Evolutionary conservation across 2,888 invertebrate species (phyloP), one percentile per base, ranked within the genome.

Genomic region (Pyrocoelia pectoralis): DNA sequence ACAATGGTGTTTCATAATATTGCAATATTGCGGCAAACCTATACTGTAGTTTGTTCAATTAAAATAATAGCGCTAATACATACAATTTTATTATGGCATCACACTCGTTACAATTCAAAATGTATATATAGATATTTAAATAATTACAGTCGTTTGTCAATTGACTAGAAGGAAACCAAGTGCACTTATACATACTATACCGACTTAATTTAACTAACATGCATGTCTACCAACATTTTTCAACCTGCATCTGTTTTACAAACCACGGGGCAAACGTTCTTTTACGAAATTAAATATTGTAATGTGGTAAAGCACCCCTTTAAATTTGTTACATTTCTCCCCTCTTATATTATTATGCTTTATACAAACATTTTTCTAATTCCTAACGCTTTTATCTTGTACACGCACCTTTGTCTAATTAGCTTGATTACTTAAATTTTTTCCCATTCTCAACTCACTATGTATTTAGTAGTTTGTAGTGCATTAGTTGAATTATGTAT

Each of bases 391-490:
- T n/a, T n/a, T 43, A 33, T 43, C 15, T 43, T 15, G 14, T 43
- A 43, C 41, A 43, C 17, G 46, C 17, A 15, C 18, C 17, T 46
- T 46, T 46, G 17, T 46, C 18, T 17, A 46, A 46, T 46, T 46
- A 4, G 46, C 46, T 17, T 18, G n/a, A 17, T 46, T 43, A 43
- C 41, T 46, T 17, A 46, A 46, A 46, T 8, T 8, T 46, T 58
- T 56, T 12, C 48, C 48, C 53, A 48, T 57, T 62, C 24, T 62
- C 28, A 46, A 55, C 29, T 53, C 52, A 48, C 33, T 54, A 38
- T 52, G 53, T 54, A 54, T n/a, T 17, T 54, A 48, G 58, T 58
- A 57, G 58, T 53, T 56, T 58, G 52, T 62, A 58, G 52, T 55
- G 41, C 49, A 33, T 49, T 61, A 56, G 10, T 38, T 56, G 13